These are phyloP conservation scores for Pachyrhynchus sulphureomaculatus DNA, from an alignment of 1,140 invertebrate species.

Conservation along the genomic window DNA sequence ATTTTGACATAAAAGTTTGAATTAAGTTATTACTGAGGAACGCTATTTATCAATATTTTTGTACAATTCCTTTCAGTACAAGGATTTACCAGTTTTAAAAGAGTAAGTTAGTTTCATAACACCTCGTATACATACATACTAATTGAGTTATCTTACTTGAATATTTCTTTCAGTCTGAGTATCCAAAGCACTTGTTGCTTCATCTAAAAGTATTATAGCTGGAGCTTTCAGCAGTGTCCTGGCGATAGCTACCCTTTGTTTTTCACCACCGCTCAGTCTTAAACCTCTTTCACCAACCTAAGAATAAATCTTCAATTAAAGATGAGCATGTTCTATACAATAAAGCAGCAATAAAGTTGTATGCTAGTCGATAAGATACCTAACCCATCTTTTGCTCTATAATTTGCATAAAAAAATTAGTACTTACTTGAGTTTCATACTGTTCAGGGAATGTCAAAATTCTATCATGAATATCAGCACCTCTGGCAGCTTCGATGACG, in stretches of 20 bases:
- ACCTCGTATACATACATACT: no score
- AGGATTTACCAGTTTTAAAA: no score
- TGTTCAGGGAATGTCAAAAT: slow-evolving; percentile 88
- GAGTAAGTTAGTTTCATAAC: no score
- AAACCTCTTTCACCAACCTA: slow-evolving; percentile 77
- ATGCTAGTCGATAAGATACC: background rate
- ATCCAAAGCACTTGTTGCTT: slow-evolving; percentile 85
- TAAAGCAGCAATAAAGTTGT: background rate
- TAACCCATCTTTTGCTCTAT: no score
- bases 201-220: slow-evolving; percentile 75
- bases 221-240: slow-evolving; percentile 87
- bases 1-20: no score
- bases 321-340: background rate
- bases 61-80: no score
- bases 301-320: slow-evolving; percentile 44
- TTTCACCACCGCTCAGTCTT: slow-evolving; percentile 85
- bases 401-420: no score
- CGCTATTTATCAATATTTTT: no score
- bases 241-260: slow-evolving; percentile 91
- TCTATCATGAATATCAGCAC: slow-evolving; percentile 91
- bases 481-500: slow-evolving; percentile 83
- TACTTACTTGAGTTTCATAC: slow-evolving; percentile 74
- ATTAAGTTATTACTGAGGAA: no score
- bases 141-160: no score
- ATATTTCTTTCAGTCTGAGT: slow-evolving; percentile 85